Percentiles rank a stretch among this genome's conserved stretches.
Conservation (phyloP, 2,888 invertebrate species). For the Brachyopa scutellaris region DNA sequence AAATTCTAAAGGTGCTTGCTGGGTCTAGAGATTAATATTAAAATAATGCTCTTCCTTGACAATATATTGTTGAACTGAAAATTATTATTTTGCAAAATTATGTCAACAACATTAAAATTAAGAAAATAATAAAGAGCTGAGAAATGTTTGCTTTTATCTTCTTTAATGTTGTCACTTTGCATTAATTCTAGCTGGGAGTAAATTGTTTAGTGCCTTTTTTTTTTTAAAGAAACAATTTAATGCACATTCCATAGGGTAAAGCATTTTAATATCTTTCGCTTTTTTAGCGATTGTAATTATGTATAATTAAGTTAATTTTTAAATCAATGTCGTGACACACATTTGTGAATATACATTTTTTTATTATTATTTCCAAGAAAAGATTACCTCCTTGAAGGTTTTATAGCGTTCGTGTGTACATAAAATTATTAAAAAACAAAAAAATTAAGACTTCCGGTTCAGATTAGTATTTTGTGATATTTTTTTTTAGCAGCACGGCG, state of each 20-base stretch:
- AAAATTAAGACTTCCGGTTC: constrained; percentile 43
- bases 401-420: constrained; percentile 51
- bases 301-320: background rate
- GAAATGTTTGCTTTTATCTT: constrained; percentile 47
- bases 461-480: constrained; percentile 8
- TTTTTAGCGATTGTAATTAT: background rate
- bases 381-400: constrained; percentile 50
- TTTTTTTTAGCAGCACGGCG: constrained; percentile 3
- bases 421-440: constrained; percentile 13
- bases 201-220: background rate
- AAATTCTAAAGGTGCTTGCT: constrained; percentile 46
- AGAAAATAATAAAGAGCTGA: constrained; percentile 34
- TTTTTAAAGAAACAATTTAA: background rate
- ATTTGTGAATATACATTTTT: constrained; percentile 10
- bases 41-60: constrained; percentile 23
- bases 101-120: constrained; percentile 24
- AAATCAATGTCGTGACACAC: constrained; percentile 28
- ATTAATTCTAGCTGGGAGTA: constrained; percentile 11
- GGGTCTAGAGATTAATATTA: constrained; percentile 17
- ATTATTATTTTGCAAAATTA: constrained; percentile 36
- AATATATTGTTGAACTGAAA: background rate
- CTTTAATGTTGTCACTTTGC: constrained; percentile 37
- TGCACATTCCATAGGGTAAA: background rate
- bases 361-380: constrained; percentile 30
- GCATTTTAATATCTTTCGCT: background rate